Conservation (phyloP, 1,140 invertebrate genomes). For the Drosophila insularis region DNA sequence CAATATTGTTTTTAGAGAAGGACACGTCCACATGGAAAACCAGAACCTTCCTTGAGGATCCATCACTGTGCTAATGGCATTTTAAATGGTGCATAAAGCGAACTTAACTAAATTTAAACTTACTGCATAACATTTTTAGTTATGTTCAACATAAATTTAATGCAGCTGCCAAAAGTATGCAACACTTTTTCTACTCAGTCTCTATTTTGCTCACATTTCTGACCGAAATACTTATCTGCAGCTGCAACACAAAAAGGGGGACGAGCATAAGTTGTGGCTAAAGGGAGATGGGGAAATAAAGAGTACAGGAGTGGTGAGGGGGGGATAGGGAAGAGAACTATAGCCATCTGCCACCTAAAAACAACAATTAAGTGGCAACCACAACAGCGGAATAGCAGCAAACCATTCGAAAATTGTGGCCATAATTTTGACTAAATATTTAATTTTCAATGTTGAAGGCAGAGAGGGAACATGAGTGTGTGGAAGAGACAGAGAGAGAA, state of each 20-base stretch:
- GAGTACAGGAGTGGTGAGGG: neutral
- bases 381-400: slow-evolving; percentile 30
- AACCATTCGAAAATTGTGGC: slow-evolving; percentile 71
- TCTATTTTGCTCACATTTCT: neutral
- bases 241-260: neutral
- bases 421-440: slow-evolving; percentile 78
- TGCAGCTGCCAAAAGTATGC: slow-evolving; percentile 16
- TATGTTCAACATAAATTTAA: neutral
- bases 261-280: neutral
- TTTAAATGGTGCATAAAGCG: neutral
- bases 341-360: slow-evolving; percentile 49
- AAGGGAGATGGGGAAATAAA: neutral
- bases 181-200: neutral
- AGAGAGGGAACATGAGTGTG: no score
- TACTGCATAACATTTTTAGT: neutral
- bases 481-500: neutral
- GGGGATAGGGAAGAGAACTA: neutral
- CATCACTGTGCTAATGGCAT: no score
- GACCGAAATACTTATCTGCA: slow-evolving; percentile 8
- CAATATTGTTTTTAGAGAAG: no score
- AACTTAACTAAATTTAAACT: neutral
- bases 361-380: slow-evolving; percentile 55
- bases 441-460: slow-evolving; percentile 51
- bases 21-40: no score
- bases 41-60: no score